Percentiles rank a stretch among this genome's conserved stretches.
phyloP scores from a whole-genome alignment of 1,140 invertebrate genomes.

The Camponotus vicinus region DNA sequence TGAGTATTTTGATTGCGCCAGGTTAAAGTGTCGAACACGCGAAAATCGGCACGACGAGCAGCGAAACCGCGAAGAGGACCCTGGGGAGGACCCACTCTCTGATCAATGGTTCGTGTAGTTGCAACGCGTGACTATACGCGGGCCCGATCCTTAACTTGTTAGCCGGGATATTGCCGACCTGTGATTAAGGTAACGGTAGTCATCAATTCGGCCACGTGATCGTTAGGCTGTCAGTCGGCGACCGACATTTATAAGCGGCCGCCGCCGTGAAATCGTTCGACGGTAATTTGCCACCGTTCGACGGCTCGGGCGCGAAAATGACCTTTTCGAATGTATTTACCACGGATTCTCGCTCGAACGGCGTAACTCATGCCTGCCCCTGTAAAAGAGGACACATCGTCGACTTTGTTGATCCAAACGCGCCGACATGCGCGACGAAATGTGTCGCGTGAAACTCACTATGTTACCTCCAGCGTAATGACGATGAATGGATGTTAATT shows the following conservation, averaged over 20 bases:
- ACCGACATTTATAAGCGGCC: constrained; percentile 75
- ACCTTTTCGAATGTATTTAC: constrained; percentile 56
- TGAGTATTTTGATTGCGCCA: constrained; percentile 25
- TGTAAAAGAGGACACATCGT: constrained; percentile 45
- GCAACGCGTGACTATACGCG: constrained; percentile 73
- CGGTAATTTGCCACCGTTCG: constrained; percentile 77
- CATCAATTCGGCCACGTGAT: constrained; percentile 77
- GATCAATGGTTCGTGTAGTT: constrained; percentile 69
- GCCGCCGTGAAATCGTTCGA: constrained; percentile 76
- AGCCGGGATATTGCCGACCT: constrained; percentile 74
- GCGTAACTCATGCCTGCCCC: constrained; percentile 17
- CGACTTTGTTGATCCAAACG: constrained; percentile 36
- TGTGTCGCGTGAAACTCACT: constrained; percentile 15
- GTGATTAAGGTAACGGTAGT: constrained; percentile 79
- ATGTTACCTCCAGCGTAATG: constrained; percentile 18
- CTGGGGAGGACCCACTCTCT: background rate
- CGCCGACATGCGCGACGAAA: constrained; percentile 41
- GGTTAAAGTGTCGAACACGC: constrained; percentile 21
- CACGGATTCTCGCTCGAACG: constrained; percentile 37
- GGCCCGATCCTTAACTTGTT: constrained; percentile 74
- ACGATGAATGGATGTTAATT: constrained; percentile 26
- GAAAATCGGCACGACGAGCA: background rate
- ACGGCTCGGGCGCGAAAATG: constrained; percentile 61
- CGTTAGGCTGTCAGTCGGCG: constrained; percentile 76
- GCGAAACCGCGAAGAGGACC: constrained; percentile 27